These are phyloP conservation scores for Caenorhabditis angaria DNA, from an alignment of 2,888 invertebrate genomes.

Conservation along the genomic window DNA sequence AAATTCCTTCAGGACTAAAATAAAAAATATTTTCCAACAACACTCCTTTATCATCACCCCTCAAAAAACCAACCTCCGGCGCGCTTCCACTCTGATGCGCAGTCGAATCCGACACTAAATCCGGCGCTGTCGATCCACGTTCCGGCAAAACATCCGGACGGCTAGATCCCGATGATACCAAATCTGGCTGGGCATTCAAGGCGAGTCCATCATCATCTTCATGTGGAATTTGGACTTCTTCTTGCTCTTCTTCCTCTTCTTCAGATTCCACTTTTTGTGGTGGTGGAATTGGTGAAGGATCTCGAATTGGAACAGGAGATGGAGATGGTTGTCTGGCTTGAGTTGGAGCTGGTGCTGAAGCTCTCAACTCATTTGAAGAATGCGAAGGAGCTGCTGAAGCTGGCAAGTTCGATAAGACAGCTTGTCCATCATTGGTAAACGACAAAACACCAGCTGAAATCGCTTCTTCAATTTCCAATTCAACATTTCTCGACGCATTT, in stretches of 20 bases:
- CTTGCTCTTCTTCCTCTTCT: conserved; percentile 22
- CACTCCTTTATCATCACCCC: background rate
- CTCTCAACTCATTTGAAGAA: background rate
- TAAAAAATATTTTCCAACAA: too few relatives aligned
- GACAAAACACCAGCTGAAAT: conserved; percentile 48
- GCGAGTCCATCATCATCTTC: conserved; percentile 13
- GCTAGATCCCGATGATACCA: conserved; percentile 31
- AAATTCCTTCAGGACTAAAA: background rate
- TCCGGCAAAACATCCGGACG: conserved; percentile 45
- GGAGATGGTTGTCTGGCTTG: conserved; percentile 26
- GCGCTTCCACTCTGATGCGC: background rate
- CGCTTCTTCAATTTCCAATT: conserved; percentile 62
- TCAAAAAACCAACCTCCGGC: conserved; percentile 13
- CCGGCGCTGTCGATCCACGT: conserved; percentile 37
- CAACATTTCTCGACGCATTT: conserved; percentile 52
- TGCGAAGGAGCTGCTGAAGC: conserved; percentile 6
- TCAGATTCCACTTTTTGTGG: conserved; percentile 17
- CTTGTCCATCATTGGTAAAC: conserved; percentile 58
- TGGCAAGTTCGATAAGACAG: conserved; percentile 36
- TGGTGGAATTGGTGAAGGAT: conserved; percentile 20
- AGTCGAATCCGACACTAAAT: conserved; percentile 30
- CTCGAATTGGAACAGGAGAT: conserved; percentile 19
- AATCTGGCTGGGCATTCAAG: conserved; percentile 16
- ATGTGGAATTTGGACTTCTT: conserved; percentile 27
- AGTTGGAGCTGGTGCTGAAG: conserved; percentile 6